Base-by-base conservation (phyloP, 2,888 invertebrate species). In the Drosophila pegasa region DNA sequence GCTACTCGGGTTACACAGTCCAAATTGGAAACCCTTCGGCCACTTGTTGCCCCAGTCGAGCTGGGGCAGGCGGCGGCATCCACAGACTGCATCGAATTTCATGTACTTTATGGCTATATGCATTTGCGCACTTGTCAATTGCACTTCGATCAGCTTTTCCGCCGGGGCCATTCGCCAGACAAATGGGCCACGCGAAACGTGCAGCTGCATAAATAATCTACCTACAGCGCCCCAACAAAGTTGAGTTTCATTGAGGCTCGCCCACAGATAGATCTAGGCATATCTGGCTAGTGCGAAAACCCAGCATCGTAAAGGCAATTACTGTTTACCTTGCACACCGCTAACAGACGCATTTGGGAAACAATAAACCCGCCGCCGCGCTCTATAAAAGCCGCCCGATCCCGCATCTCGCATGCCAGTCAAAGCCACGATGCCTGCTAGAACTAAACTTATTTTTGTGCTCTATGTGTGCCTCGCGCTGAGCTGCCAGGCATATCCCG, bases 181-280 rank as follows among this genome's bases (percentile, higher is more conserved):
- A 79, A 67, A 71, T 73, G 73, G 80, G 76, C 41, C 77, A 74
- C 45, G 51, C 51, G 52, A 25, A 69, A 68, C 88, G 87, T 88
- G 88, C 88, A 89, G 85, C 88, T 88, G 88, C 88, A 88, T 89
- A 88, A 89, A 89, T 64, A 75, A 41, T 33, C 45, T 25, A 47
- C 8, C 27, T 33, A 20, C 10, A 27, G 16, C 12, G 51, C 38
- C n/a, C 35, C 35, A 38, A 38, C 43, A 35, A 27, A 55, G 27
- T 55, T 18, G 9, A 37, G 16, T 72, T 55, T 54, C 48, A 70
- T 74, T 74, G 70, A 60, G 60, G 10, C 40, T 9, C 12, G 33
- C 6, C 12, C 29, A 55, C 25, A 25, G 14, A 37, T 10, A 38
- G 56, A 65, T 51, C 51, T 55, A n/a, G 25, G 25, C n/a, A n/a